Evolutionary conservation across 2,113 vertebrate species (phyloP).

Genomic region (Oreotrochilus melanogaster): DNA sequence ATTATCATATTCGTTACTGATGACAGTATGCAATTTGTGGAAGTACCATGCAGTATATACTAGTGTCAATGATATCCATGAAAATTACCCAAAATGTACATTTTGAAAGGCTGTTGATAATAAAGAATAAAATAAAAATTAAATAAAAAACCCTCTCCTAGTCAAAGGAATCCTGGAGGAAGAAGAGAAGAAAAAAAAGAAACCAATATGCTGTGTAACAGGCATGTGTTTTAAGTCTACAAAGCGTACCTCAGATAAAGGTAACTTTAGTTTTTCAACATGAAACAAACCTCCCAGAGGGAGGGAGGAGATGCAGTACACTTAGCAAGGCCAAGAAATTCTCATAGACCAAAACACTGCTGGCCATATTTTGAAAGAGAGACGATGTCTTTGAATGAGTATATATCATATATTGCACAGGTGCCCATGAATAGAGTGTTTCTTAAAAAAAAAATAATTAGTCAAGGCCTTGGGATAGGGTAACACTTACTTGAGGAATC

Average conservation of each 20-base stretch:
- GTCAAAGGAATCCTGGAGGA: background rate
- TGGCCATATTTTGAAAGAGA: background rate
- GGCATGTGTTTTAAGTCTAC: background rate
- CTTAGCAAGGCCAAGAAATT: background rate
- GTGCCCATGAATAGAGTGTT: rapidly evolving
- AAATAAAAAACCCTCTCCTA: background rate
- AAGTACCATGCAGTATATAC: background rate
- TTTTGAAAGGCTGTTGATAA: background rate
- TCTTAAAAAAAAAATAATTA: background rate
- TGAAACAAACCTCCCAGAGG: background rate
- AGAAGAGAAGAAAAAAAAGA: background rate
- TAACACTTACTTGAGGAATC: rapidly evolving
- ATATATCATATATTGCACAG: background rate
- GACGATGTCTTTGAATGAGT: background rate
- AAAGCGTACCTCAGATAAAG: background rate
- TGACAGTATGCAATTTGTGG: background rate
- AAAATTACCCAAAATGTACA: background rate
- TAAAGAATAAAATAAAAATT: background rate
- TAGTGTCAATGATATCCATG: background rate
- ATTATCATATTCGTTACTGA: background rate
- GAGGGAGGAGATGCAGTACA: background rate
- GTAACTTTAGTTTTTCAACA: background rate
- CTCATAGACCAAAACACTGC: background rate
- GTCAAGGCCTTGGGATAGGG: background rate
- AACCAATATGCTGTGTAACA: background rate